Conservation (phyloP, 2,888 invertebrate species). For the Conomelus anceps region DNA sequence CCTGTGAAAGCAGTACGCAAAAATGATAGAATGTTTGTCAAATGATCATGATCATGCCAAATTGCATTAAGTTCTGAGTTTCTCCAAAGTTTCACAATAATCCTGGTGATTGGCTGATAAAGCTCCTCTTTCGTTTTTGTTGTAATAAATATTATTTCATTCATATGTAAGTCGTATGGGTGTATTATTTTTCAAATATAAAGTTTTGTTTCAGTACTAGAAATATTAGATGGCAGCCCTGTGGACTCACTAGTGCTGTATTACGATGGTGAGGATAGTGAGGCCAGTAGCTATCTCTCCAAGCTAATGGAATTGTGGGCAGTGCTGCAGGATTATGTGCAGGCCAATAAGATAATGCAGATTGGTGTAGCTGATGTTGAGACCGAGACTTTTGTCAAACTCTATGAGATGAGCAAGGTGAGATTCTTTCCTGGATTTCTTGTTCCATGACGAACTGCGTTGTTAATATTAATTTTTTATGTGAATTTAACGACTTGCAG, state of each 20-base stretch:
- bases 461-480: neutral
- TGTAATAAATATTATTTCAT: too few relatives aligned
- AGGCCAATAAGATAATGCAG: constrained; percentile 57
- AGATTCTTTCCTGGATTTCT: constrained; percentile 19
- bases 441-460: neutral
- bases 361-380: constrained; percentile 89
- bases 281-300: constrained; percentile 48
- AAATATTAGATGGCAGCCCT: constrained; percentile 59
- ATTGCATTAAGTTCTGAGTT: too few relatives aligned
- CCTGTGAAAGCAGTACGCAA: too few relatives aligned
- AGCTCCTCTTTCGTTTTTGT: too few relatives aligned
- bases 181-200: too few relatives aligned
- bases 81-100: too few relatives aligned
- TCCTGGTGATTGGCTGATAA: too few relatives aligned
- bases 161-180: too few relatives aligned
- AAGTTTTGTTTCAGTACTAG: constrained; percentile 57
- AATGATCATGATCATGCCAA: too few relatives aligned
- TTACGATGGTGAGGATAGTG: constrained; percentile 49
- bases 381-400: constrained; percentile 63
- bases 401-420: constrained; percentile 67
- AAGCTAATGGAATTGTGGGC: constrained; percentile 71
- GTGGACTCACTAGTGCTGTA: constrained; percentile 80
- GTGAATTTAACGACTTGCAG: neutral
- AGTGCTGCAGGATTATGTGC: constrained; percentile 64
- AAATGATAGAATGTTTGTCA: too few relatives aligned